These are phyloP conservation scores for Peromyscus maniculatus DNA, from an alignment of 2,113 vertebrate genomes.

Conservation along the genomic window DNA sequence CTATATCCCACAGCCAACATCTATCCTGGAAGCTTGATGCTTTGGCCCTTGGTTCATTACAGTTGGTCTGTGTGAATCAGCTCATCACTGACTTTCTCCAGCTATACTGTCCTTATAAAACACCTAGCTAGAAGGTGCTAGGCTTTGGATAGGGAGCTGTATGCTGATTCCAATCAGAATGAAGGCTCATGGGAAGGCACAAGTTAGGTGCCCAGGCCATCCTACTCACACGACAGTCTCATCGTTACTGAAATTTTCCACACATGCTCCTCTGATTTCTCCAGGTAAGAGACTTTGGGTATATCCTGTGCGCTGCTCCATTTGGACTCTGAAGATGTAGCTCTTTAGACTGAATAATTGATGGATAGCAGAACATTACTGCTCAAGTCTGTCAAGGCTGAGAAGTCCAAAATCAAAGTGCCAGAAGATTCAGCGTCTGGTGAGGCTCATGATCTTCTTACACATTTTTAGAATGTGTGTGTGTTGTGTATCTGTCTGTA, in stretches of 20 bases:
- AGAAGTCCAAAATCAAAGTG: not conserved
- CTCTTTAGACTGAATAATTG: not conserved
- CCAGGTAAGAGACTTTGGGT: not conserved
- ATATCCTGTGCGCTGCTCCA: too few species aligned
- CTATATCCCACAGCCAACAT: accelerated
- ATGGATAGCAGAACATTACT: not conserved
- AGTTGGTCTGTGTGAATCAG: not conserved
- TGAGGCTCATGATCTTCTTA: not conserved
- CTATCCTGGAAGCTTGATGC: not conserved
- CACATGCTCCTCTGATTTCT: not conserved
- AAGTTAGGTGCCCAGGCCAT: not conserved
- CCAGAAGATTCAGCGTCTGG: not conserved
- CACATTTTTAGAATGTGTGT: not conserved
- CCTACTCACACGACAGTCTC: not conserved
- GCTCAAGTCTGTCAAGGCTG: not conserved
- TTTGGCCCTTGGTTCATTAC: not conserved
- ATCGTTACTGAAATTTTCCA: not conserved
- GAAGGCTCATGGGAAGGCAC: not conserved
- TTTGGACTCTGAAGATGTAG: not conserved
- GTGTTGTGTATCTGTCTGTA: not conserved
- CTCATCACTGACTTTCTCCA: not conserved
- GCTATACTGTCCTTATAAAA: not conserved
- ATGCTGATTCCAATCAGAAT: not conserved
- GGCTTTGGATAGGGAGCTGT: not conserved
- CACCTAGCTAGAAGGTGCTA: not conserved